Base-by-base conservation (phyloP, 2,797 vertebrate genomes). In the Echeneis naucrates region DNA sequence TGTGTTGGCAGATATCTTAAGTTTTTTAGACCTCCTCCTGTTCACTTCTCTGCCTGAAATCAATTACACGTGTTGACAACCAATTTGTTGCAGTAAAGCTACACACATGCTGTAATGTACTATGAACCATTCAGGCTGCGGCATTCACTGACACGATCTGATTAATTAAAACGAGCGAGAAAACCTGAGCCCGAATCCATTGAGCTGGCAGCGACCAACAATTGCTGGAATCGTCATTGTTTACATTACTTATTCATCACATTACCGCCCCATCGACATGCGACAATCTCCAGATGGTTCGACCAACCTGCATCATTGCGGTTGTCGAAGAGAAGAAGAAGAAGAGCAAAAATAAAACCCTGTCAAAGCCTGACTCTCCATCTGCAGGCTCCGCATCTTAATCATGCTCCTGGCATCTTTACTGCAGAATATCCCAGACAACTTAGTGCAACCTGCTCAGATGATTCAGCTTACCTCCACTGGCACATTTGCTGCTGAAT, bases 341-440 rank as follows among this genome's bases (percentile, higher is more conserved):
- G n/a, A n/a, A n/a, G n/a, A n/a, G n/a, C n/a, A n/a, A n/a, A 82
- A 84, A 84, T 32, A 55, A 79, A 84, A 72, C 44, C 68, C 54
- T 19, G 53, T 77, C 50, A 57, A 69, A 78, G 72, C 70, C 70
- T 13, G 40, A 77, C 50, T 78, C 73, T 72, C 78, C 80, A 83
- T 88, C 78, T 89, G 80, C 56, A 79, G 19, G 11, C 68, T 84
- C 10, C 47, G 37, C 32, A 5, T 71, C 57, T 81, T 68, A 80
- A 84, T 81, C 56, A 38, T 24, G 59, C 55, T 44, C 69, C 55
- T 80, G 79, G 48, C 71, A 32, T 82, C 35, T 72, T 51, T 32
- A 38, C 69, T 69, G 38, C 62, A 66, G 33, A 75, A 71, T 80
- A 71, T 82, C 78, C 51, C 56, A 67, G 45, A 75, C 69, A 75